phyloP scores from a whole-genome alignment of 2,888 invertebrate species.

The Scrobipalpa costella region DNA sequence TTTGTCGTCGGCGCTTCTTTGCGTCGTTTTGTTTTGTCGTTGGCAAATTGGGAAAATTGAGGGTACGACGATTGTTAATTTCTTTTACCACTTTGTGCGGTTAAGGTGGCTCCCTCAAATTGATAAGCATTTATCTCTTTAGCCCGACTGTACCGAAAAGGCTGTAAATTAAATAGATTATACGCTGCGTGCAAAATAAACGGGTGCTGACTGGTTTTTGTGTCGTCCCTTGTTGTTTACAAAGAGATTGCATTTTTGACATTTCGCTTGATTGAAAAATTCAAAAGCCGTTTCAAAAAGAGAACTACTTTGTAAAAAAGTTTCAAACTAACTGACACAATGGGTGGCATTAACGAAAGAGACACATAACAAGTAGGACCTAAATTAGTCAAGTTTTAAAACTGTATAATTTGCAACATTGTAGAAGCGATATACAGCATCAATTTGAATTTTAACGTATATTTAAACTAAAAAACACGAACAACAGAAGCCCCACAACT shows the following conservation, averaged over 20 bases:
- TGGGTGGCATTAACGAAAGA: constrained; percentile 1
- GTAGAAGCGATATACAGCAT: neutral
- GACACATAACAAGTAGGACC: neutral
- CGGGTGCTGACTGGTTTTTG: constrained; percentile 45
- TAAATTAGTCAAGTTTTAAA: neutral
- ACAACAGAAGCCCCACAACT: constrained; percentile 33
- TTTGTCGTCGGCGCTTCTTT: constrained; percentile 48
- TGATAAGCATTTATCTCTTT: constrained; percentile 59
- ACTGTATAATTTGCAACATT: constrained; percentile 9
- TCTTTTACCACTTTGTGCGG: constrained; percentile 51
- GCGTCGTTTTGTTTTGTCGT: constrained; percentile 43
- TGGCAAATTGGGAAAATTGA: constrained; percentile 70
- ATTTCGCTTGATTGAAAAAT: constrained; percentile 37
- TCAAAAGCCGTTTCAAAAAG: neutral
- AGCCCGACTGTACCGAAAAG: constrained; percentile 45
- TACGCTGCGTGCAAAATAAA: constrained; percentile 43
- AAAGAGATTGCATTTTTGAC: constrained; percentile 41
- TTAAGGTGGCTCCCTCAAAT: constrained; percentile 50
- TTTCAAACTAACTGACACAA: neutral
- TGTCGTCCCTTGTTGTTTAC: constrained; percentile 37
- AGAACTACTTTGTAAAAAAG: neutral
- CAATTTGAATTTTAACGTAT: neutral
- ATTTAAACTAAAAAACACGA: neutral
- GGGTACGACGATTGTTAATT: constrained; percentile 50
- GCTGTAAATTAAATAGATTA: constrained; percentile 59